Evolutionary conservation across 2,888 invertebrate genomes (phyloP), one percentile per base, ranked within the genome.

Genomic region (Drosophila pullipes): DNA sequence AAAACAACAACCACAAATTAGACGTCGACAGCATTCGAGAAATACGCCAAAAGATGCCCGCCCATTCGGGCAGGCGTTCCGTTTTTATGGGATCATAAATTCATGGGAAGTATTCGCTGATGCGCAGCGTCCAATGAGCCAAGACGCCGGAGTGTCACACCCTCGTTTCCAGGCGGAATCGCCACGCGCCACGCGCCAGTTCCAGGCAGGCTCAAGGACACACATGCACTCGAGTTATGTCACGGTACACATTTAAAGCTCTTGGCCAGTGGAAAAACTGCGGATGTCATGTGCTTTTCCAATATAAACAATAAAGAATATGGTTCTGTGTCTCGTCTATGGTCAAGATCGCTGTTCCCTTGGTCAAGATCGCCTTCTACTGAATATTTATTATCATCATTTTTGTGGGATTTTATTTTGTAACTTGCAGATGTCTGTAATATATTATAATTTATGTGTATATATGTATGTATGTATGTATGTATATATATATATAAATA

Each of bases 41-140:
- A 70, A 82, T 66, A 69, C 66, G 78, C 78, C 67, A 78, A 74
- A 69, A 78, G 44, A 47, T 59, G 54, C 6, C 33, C 59, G 69
- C 49, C 66, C 74, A 52, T 52, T 44, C 61, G 62, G 18, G 50
- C 69, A 70, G 83, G 73, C 86, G 78, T 81, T 78, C 58, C 78
- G 66, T 37, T 68, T 85, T 83, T 77, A 89, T 89, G 63, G 73
- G 67, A 39, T 72, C 82, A 89, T 86, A 89, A 85, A 85, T 84
- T 86, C 75, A 68, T 74, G 69, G 69, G 74, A 89, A 69, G 58
- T 67, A 66, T 60, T 59, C 72, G 76, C 47, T 60, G 72, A 78
- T 63, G 80, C 78, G 65, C 71, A 71, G 47, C 68, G 49, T 68
- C 66, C 49, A 83, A 74, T 80, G 81, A 81, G 75, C 66, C 79